phyloP scores from a whole-genome alignment of 53 echinoderm and acorn worm genomes.

The Holothuria scabra region DNA sequence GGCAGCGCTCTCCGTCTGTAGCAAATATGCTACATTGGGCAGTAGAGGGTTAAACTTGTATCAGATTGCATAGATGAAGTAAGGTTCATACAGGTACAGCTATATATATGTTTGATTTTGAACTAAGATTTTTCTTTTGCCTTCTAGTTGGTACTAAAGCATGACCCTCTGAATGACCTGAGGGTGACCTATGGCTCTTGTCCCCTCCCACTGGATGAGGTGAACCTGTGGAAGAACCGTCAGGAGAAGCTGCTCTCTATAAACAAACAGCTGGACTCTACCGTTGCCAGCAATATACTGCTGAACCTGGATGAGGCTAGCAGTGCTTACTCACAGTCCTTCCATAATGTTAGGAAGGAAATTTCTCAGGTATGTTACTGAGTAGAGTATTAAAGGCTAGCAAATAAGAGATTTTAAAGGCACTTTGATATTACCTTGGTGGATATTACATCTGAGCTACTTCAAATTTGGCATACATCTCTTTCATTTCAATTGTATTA shows the following conservation, averaged over 20 bases:
- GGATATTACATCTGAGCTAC: too few relatives aligned
- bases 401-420: too few relatives aligned
- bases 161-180: conserved; percentile 88
- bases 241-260: conserved; percentile 73
- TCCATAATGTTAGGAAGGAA: conserved; percentile 93
- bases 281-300: conserved; percentile 86
- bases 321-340: conserved; percentile 93
- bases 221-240: conserved; percentile 77
- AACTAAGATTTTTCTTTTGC: neutral
- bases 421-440: too few relatives aligned
- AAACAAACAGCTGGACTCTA: conserved; percentile 79
- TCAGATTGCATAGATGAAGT: too few relatives aligned
- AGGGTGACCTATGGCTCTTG: conserved; percentile 69
- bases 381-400: too few relatives aligned
- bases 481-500: too few relatives aligned
- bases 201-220: conserved; percentile 88
- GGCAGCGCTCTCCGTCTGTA: too few relatives aligned
- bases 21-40: too few relatives aligned
- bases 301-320: conserved; percentile 93
- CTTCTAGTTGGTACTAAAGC: conserved; percentile 83
- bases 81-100: too few relatives aligned
- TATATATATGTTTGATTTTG: neutral
- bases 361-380: conserved; percentile 73
- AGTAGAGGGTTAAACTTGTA: too few relatives aligned
- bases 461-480: too few relatives aligned